Evolutionary conservation across 2,113 vertebrate genomes (phyloP), one percentile per base, ranked within the genome.

Genomic region (Phyllostomus hastatus): DNA sequence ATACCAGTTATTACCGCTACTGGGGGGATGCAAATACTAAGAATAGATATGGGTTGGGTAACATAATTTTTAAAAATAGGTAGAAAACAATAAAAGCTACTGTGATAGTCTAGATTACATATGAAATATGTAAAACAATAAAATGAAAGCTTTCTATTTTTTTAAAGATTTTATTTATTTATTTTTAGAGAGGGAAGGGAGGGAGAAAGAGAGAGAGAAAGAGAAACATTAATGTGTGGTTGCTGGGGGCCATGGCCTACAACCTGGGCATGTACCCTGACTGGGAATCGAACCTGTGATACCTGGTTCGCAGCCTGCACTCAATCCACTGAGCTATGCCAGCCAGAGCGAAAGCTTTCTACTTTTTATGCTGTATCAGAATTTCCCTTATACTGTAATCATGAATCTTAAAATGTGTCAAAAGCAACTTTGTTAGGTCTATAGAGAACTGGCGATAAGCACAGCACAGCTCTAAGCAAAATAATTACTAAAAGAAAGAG

Each of bases 31-130:
- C 7, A 93, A 94, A 93, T 72, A 88, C 33, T 70, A 88, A 80
- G 92, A 92, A 35, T 6, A 91, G 22, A 72, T 67, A 67, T 57
- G 11, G 61, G 17, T 2, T 81, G 33, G 41, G 20, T 14, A 84
- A 83, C 59, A 84, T 61, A 66, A 69, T 57, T 54, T 87, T 28
- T 31, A 78, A 94, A 86, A 64, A 75, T 5, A 67, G 7, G 14
- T 57, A 85, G 54, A 92, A 96, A 95, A 59, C n/a, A 94, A 92
- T 88, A 69, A 72, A 87, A 92, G 7, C 20, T 88, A 20, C 31
- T 72, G 22, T 61, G 69, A 72, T 70, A 93, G 33, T 88, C 48
- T 94, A 93, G 38, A 66, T 61, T 85, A 93, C 14, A 52, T 57
- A 67, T 26, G 17, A 96, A 81, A 52, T 57, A 5, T 57, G 1